Evolutionary conservation across 1,140 invertebrate species (phyloP), one percentile per base, ranked within the genome.

Genomic region (Drosophila trapezifrons): DNA sequence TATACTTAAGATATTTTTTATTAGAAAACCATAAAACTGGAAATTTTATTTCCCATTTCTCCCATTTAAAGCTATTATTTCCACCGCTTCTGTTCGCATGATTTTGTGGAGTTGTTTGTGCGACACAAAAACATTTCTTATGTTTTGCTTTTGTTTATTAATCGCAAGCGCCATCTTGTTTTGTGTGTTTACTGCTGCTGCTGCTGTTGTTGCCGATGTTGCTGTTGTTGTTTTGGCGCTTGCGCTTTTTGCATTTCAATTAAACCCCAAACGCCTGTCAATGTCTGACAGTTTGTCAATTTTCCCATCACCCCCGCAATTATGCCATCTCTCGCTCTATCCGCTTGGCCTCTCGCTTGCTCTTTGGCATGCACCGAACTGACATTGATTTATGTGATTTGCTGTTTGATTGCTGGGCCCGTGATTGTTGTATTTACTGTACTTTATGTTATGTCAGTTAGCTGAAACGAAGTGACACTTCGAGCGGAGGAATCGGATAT

Each of bases 221-320:
- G 46, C 15, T 79, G 52, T 55, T 79, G 69, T 66, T 78, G 64
- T 81, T 82, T 78, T 89, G 84, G 84, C 85, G 84, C 85, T 89
- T 89, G 84, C 84, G 84, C 85, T 84, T 89, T 86, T 89, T 90
- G 85, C 87, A 87, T 90, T 90, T 90, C 87, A 90, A 90, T 90
- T 90, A 90, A 87, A 87, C 72, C 69, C 74, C 76, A 72, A 76
- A 76, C 63, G 73, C 82, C 84, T 82, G 82, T 86, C 86, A 90
- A 87, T 86, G 83, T 90, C 82, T 90, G 87, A 90, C 87, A 90
- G 87, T 90, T 84, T 90, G 87, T 90, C 87, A 90, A 87, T 90
- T 76, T 76, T 75, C 47, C 79, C 40, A 63, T 64, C 62, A 29
- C 45, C 59, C 18, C 51, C 38, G 9, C 56, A 63, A 59, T 63